Conservation (phyloP, 2,888 invertebrate species). For the Orgyia antiqua region DNA sequence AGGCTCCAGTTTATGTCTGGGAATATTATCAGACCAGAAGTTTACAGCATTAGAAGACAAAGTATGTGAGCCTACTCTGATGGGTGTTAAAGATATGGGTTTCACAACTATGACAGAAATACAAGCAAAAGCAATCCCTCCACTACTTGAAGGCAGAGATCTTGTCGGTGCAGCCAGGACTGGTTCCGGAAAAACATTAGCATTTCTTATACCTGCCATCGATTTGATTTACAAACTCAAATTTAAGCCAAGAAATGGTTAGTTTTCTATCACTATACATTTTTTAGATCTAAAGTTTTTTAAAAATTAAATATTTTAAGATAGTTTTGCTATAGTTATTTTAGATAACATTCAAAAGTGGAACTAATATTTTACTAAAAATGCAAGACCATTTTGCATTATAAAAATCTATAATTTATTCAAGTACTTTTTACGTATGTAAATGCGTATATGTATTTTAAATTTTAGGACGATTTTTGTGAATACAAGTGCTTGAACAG, state of each 20-base stretch:
- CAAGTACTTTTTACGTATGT: no score
- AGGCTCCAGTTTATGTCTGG: constrained; percentile 79
- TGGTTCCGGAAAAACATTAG: constrained; percentile 97
- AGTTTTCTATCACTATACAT: constrained; percentile 20
- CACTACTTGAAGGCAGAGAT: constrained; percentile 93
- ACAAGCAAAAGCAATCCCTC: constrained; percentile 92
- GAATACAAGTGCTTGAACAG: no score
- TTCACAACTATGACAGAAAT: constrained; percentile 97
- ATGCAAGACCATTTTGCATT: no score
- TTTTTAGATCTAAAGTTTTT: neutral
- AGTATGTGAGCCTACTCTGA: constrained; percentile 90
- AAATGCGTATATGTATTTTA: no score
- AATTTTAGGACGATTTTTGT: no score
- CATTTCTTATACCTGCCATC: constrained; percentile 96
- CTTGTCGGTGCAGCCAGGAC: constrained; percentile 96
- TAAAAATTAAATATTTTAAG: neutral
- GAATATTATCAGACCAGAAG: constrained; percentile 78
- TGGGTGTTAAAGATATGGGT: constrained; percentile 93
- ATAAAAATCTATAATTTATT: no score
- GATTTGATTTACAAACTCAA: constrained; percentile 93
- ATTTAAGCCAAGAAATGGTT: constrained; percentile 95
- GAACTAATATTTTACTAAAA: no score
- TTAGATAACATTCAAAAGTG: no score
- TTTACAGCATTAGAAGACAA: constrained; percentile 79
- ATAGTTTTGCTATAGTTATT: no score